Evolutionary conservation across 2,888 invertebrate species (phyloP).

Genomic region (Tiliacea citrago): DNA sequence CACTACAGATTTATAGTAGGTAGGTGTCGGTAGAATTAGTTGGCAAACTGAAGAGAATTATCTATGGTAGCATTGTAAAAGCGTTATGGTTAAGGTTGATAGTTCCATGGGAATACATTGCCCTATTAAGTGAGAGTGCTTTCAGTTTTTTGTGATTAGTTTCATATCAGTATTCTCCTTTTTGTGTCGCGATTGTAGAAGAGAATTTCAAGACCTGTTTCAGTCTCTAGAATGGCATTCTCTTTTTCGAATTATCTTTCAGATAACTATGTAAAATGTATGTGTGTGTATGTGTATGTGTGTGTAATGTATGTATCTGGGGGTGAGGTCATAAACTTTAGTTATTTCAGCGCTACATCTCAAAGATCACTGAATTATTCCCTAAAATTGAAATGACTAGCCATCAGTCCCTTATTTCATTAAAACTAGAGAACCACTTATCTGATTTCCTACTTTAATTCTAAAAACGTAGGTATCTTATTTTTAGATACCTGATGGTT

Average conservation of each 20-base stretch:
- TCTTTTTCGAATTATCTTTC: not conserved
- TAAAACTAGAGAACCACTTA: not conserved
- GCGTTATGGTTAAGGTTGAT: slow-evolving; percentile 12
- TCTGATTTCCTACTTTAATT: not conserved
- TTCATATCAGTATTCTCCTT: not conserved
- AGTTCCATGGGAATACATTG: not conserved
- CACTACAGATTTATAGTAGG: slow-evolving; percentile 24
- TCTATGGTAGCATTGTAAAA: not conserved
- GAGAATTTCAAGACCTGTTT: not conserved
- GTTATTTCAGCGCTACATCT: not conserved
- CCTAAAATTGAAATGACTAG: not conserved
- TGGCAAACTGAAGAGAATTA: slow-evolving; percentile 12
- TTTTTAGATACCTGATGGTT: not conserved
- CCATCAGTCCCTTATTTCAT: not conserved
- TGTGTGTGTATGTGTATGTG: too few relatives aligned
- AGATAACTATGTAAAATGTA: not conserved
- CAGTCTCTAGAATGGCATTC: not conserved
- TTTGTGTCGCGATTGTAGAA: not conserved
- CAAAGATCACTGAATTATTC: slow-evolving; percentile 4
- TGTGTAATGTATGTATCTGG: too few relatives aligned
- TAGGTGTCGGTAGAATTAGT: slow-evolving; percentile 29
- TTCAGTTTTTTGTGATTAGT: not conserved
- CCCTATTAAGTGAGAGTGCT: not conserved
- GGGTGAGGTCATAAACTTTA: not conserved
- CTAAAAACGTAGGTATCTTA: not conserved